Conservation (phyloP, 2,797 vertebrate genomes). For the Bradypodion pumilum region DNA sequence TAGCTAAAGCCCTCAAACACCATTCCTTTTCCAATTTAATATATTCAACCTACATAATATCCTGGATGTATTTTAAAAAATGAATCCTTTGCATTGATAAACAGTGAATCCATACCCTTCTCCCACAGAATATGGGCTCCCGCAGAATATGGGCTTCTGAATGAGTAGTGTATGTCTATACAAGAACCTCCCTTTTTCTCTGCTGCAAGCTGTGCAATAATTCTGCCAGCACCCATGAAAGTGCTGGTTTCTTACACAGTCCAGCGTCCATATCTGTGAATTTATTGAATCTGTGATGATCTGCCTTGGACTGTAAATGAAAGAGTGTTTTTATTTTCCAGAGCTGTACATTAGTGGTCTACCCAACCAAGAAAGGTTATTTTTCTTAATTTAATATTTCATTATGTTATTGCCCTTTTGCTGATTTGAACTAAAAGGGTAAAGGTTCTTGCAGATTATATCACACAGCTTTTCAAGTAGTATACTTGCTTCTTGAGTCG, state of each 20-base stretch:
- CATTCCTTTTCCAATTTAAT: background rate
- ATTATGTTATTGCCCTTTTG: background rate
- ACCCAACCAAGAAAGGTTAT: background rate
- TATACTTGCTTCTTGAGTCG: background rate
- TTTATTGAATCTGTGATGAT: background rate
- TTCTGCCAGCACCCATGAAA: background rate
- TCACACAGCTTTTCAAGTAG: background rate
- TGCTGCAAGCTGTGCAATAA: background rate
- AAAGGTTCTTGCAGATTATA: background rate
- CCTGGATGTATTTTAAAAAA: background rate
- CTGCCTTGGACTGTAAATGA: background rate
- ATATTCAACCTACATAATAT: background rate
- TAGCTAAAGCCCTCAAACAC: background rate
- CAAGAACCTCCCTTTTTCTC: background rate
- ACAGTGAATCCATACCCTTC: background rate
- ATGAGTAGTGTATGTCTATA: background rate
- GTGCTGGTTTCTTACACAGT: background rate
- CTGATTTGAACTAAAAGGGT: background rate
- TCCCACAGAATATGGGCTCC: background rate
- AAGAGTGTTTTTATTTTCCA: background rate
- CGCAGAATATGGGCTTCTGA: background rate
- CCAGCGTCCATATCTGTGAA: background rate
- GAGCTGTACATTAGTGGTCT: background rate
- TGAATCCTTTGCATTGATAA: background rate
- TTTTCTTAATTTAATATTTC: slow-evolving; percentile 2